phyloP scores from a whole-genome alignment of 30 jellyfish, hydroid and myxozoan genomes.

The Aurelia coerulea region DNA sequence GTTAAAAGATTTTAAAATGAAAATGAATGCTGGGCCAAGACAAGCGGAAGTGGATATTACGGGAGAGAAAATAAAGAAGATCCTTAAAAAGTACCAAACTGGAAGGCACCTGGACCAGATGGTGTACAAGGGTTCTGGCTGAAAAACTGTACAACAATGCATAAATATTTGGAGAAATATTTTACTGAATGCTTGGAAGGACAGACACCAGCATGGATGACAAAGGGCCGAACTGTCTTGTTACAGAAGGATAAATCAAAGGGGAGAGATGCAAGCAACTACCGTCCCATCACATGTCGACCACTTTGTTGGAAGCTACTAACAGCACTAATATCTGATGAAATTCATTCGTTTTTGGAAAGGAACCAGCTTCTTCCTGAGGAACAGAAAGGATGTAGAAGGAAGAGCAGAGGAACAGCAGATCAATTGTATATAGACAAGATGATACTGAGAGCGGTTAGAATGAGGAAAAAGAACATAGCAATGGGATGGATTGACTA shows the following conservation, averaged over 20 bases:
- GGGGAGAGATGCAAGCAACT: conserved; percentile 14
- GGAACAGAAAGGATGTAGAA: conserved; percentile 31
- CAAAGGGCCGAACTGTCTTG: conserved; percentile 12
- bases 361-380: background rate
- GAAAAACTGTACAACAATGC: background rate
- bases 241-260: conserved; percentile 27
- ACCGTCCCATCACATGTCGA: conserved; percentile 49
- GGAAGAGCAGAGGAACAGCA: conserved; percentile 6
- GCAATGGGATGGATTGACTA: conserved; percentile 31
- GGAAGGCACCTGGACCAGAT: conserved; percentile 43
- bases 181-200: conserved; percentile 20
- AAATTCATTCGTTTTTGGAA: conserved; percentile 7
- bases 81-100: conserved; percentile 20
- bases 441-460: conserved; percentile 21
- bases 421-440: conserved; percentile 25
- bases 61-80: conserved; percentile 2
- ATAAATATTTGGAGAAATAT: conserved; percentile 2
- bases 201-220: conserved; percentile 30
- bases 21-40: conserved; percentile 6
- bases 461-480: background rate
- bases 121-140: conserved; percentile 23
- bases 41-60: conserved; percentile 9
- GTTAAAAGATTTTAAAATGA: background rate
- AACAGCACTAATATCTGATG: conserved; percentile 21
- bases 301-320: conserved; percentile 15